phyloP scores from a whole-genome alignment of 2,888 invertebrate genomes.

The Odontothrips loti region DNA sequence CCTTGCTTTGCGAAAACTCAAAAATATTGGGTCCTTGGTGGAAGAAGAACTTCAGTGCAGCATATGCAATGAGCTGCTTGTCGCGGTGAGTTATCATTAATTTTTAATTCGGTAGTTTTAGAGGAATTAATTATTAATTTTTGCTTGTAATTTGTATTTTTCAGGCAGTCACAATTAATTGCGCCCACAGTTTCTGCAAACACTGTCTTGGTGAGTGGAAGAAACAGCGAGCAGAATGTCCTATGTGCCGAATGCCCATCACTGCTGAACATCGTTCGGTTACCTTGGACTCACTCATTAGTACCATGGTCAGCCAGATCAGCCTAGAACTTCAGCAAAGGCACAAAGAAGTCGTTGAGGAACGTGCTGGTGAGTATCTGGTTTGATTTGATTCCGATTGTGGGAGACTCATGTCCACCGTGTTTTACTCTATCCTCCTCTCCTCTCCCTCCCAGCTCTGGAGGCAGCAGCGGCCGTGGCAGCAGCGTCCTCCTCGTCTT shows the following conservation, averaged over 20 bases:
- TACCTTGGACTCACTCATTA: background rate
- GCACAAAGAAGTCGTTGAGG: slow-evolving; percentile 3
- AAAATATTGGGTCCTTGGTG: background rate
- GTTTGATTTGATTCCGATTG: background rate
- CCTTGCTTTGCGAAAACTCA: background rate
- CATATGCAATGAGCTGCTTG: slow-evolving; percentile 13
- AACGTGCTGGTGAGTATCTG: background rate
- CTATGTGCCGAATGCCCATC: slow-evolving; percentile 5
- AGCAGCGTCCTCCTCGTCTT: background rate
- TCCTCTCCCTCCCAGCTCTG: background rate
- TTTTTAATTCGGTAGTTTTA: background rate
- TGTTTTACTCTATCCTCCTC: too few relatives aligned
- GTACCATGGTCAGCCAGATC: slow-evolving; percentile 4
- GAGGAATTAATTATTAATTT: background rate
- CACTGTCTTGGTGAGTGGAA: slow-evolving; percentile 2
- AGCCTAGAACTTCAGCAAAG: background rate
- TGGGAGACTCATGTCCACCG: too few relatives aligned
- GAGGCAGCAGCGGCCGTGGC: background rate
- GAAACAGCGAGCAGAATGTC: slow-evolving; percentile 4
- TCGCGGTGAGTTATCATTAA: background rate
- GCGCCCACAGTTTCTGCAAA: slow-evolving; percentile 15
- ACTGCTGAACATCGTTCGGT: slow-evolving; percentile 4
- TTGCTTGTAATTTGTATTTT: background rate
- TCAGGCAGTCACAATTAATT: slow-evolving; percentile 4
- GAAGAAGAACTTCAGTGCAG: slow-evolving; percentile 11